Base-by-base conservation (phyloP, 2,113 vertebrate genomes). In the Marmota flaviventris region DNA sequence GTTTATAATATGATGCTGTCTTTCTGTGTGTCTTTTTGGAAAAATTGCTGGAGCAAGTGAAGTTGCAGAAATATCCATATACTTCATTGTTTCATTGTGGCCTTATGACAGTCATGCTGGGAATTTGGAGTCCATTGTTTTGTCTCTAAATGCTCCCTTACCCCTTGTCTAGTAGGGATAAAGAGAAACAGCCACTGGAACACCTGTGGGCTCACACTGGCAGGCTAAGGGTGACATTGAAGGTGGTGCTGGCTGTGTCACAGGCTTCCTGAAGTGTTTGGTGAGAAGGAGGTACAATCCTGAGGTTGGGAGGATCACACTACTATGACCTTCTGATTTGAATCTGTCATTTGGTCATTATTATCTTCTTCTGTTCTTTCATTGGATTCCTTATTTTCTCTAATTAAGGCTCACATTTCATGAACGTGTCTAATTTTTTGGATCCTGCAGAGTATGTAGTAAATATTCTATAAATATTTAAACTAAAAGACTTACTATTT, bases 1-100 rank as follows among this genome's bases (percentile, higher is more conserved):
- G 84, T 97, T 97, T 96, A 87, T 92, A 93, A 83, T 95, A 86
- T 82, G 88, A 92, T 24, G 92, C 90, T 97, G 27, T 45, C 91
- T 93, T 91, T 67, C 73, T 94, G 97, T 97, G 94, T 92, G 83
- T 67, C 32, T 58, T 51, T 51, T 73, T 97, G 56, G 61, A 96
- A 73, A 51, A 97, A 13, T 34, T 2, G 34, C 29, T 13, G 73
- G 11, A 53, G 18, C 48, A 67, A 51, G 39, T 58, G 22, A 65
- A 89, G 61, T n/a, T 58, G 48, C 24, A 70, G 29, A 76, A 48
- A 39, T 37, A 39, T 79, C 34, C 67, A 29, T 67, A 18, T 16
- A 29, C 82, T 77, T 72, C 25, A 56, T 94, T 92, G 22, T 58
- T 72, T 45, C 25, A 16, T n/a, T 63, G n/a, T 48, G 77, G 2